phyloP scores from a whole-genome alignment of 2,888 invertebrate species.

The Antheraea assamensis region DNA sequence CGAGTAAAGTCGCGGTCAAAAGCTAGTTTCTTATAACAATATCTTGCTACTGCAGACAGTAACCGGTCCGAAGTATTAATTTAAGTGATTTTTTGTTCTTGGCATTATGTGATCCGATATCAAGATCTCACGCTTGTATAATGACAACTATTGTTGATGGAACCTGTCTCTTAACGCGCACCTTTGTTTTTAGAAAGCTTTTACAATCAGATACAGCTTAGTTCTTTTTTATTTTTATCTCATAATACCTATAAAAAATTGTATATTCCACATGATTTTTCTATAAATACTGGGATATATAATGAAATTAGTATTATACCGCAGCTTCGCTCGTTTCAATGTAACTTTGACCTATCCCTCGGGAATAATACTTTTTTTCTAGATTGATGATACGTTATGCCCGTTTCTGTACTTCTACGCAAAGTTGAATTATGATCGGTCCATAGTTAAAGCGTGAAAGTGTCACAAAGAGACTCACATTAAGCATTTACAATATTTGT shows the following conservation, averaged over 20 bases:
- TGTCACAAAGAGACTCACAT: too few relatives aligned
- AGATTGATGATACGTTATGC: too few relatives aligned
- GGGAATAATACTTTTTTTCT: too few relatives aligned
- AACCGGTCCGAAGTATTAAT: background rate
- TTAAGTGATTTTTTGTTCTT: background rate
- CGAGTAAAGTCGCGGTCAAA: conserved; percentile 22
- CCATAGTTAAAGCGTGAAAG: too few relatives aligned
- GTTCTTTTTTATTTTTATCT: too few relatives aligned
- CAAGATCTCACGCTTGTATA: background rate
- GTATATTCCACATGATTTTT: background rate
- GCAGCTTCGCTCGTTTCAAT: too few relatives aligned
- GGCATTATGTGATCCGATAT: background rate
- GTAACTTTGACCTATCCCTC: too few relatives aligned
- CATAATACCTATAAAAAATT: background rate
- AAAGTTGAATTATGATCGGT: too few relatives aligned
- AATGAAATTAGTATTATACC: too few relatives aligned
- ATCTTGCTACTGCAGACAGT: background rate
- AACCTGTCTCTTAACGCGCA: background rate
- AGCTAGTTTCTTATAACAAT: conserved; percentile 2
- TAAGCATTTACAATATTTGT: too few relatives aligned
- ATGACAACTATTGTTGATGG: background rate
- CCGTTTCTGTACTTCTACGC: too few relatives aligned
- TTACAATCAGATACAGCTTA: background rate
- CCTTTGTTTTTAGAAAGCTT: background rate
- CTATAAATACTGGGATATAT: too few relatives aligned